Conservation (phyloP, 1,140 invertebrate species). For the Anastrepha ludens region DNA sequence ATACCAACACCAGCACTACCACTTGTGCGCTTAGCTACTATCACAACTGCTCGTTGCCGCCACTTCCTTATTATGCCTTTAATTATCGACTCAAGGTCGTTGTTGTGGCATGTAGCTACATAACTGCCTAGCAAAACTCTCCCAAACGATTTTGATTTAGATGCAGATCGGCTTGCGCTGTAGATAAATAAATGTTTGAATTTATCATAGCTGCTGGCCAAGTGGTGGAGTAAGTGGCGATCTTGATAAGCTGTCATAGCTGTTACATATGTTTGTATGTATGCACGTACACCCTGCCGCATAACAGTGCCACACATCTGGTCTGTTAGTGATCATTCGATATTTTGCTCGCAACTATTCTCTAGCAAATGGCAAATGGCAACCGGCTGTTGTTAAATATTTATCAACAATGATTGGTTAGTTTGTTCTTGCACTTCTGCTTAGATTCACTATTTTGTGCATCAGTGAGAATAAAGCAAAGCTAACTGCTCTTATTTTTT, state of each 20-base stretch:
- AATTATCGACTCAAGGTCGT: constrained; percentile 53
- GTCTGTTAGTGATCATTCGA: background rate
- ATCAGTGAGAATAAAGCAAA: background rate
- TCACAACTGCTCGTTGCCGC: background rate
- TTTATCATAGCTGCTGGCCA: constrained; percentile 8
- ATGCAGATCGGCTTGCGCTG: background rate
- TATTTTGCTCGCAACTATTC: background rate
- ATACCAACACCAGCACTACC: background rate
- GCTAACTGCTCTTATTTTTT: too few species aligned
- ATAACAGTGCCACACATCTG: background rate
- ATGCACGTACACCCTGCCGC: background rate
- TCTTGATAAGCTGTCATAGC: constrained; percentile 43
- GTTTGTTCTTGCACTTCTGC: background rate
- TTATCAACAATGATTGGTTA: background rate
- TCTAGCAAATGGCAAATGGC: background rate
- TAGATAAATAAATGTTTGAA: constrained; percentile 13
- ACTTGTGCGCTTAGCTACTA: background rate
- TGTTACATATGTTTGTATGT: background rate
- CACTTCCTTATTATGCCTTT: constrained; percentile 42
- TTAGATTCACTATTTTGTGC: background rate
- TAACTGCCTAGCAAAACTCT: background rate
- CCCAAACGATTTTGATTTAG: constrained; percentile 21
- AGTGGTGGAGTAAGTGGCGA: background rate
- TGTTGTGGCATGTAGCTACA: constrained; percentile 18
- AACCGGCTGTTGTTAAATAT: background rate